These are phyloP conservation scores for Coremacera marginata DNA, from an alignment of 2,888 invertebrate species.

Conservation along the genomic window DNA sequence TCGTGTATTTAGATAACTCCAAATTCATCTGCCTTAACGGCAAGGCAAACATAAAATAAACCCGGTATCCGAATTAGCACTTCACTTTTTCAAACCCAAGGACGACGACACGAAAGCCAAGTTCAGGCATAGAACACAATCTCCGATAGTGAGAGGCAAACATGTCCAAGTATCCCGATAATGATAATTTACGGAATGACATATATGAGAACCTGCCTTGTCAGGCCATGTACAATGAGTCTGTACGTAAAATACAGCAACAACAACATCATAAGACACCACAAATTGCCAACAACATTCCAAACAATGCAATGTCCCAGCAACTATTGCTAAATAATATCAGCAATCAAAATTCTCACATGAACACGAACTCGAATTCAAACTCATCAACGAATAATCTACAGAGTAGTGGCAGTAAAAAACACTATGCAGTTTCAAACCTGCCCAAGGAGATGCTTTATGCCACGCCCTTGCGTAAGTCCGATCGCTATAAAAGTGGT, in stretches of 20 bases:
- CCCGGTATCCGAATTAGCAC: background rate
- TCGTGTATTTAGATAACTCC: background rate
- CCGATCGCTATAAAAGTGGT: slow-evolving; percentile 68
- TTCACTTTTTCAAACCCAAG: background rate
- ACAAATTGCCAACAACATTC: slow-evolving; percentile 47
- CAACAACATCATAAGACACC: slow-evolving; percentile 62
- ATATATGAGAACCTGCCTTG: slow-evolving; percentile 69
- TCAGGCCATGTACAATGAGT: slow-evolving; percentile 69
- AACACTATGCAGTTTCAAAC: slow-evolving; percentile 48
- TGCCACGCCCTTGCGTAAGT: slow-evolving; percentile 68
- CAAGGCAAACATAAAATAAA: background rate
- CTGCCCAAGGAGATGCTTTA: slow-evolving; percentile 68
- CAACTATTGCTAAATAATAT: slow-evolving; percentile 59
- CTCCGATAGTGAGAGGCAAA: background rate
- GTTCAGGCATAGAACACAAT: background rate
- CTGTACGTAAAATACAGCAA: slow-evolving; percentile 68
- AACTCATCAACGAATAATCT: slow-evolving; percentile 47
- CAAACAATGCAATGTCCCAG: slow-evolving; percentile 53
- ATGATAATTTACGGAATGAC: slow-evolving; percentile 69
- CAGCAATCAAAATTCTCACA: slow-evolving; percentile 58
- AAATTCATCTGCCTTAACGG: background rate
- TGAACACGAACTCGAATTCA: slow-evolving; percentile 42
- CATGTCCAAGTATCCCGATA: slow-evolving; percentile 69
- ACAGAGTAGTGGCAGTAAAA: slow-evolving; percentile 34
- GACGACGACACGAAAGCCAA: background rate